A percentile compares a stretch with the other conserved stretches of the same genome.
phyloP scores from a whole-genome alignment of 2,797 vertebrate genomes.

The Cyclura pinguis region DNA sequence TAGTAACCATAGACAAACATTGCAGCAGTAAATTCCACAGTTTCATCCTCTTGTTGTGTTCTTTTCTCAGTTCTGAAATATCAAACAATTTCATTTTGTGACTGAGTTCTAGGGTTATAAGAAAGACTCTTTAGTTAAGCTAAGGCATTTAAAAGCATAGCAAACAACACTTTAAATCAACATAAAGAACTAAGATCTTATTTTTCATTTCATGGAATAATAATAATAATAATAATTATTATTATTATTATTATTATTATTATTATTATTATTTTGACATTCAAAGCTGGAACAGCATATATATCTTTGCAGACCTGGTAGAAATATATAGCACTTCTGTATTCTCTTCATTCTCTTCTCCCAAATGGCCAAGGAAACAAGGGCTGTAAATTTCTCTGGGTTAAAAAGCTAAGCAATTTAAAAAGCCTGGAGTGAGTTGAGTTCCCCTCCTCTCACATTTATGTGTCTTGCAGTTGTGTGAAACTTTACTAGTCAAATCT shows the following conservation, averaged over 20 bases:
- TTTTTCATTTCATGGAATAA: conserved; percentile 5
- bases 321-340: conserved; percentile 18
- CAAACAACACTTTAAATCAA: not conserved
- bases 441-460: conserved; percentile 5
- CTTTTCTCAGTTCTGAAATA: not conserved
- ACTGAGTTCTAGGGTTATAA: not conserved
- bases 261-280: not conserved
- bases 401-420: conserved; percentile 36
- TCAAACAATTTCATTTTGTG: not conserved
- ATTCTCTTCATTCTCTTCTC: conserved; percentile 3
- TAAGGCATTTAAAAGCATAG: not conserved
- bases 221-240: too few relatives aligned
- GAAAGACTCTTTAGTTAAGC: not conserved
- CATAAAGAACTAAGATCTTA: not conserved
- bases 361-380: conserved; percentile 29
- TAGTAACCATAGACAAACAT: too few relatives aligned
- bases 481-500: conserved; percentile 18
- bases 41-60: not conserved
- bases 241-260: too few relatives aligned
- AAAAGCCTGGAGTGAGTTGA: conserved; percentile 24
- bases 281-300: not conserved
- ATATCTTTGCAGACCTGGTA: not conserved
- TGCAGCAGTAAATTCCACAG: not conserved
- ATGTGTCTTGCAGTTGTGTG: not conserved
- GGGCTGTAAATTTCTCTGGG: conserved; percentile 13